Conservation (phyloP, 2,113 vertebrate species). For the Chlamydotis undulata region DNA sequence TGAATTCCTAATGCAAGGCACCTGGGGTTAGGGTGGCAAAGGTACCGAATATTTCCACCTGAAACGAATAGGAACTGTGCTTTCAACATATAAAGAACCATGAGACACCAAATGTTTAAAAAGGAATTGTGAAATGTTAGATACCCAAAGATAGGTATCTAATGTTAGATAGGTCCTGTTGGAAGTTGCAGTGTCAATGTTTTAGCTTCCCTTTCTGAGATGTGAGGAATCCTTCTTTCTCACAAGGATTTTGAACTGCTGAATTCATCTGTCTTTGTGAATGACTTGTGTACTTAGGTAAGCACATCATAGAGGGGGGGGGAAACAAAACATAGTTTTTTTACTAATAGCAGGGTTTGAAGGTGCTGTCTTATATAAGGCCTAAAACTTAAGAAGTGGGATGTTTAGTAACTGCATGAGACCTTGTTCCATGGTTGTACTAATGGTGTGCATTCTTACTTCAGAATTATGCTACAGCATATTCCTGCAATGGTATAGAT, state of each 20-base stretch:
- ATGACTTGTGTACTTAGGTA: neutral
- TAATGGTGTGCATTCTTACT: neutral
- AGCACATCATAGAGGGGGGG: fast-evolving
- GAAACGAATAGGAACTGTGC: slow-evolving; percentile 1
- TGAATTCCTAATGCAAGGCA: slow-evolving; percentile 43
- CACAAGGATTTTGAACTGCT: neutral
- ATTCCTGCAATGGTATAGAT: neutral
- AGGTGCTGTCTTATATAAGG: neutral
- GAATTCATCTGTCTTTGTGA: neutral
- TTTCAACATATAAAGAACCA: slow-evolving; percentile 6
- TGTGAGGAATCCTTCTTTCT: neutral
- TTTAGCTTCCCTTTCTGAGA: neutral
- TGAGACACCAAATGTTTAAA: neutral
- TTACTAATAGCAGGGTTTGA: neutral
- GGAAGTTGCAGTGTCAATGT: neutral
- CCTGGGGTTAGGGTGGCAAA: slow-evolving; percentile 37
- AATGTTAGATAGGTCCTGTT: neutral
- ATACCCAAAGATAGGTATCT: neutral
- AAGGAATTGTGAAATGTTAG: neutral
- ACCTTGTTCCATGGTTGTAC: neutral
- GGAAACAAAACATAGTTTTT: neutral
- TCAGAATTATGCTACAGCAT: neutral
- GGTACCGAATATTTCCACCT: slow-evolving; percentile 30
- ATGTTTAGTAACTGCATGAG: neutral
- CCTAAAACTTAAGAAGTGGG: neutral